Conservation (phyloP, 2,113 vertebrate species). For the Mixornis gularis region DNA sequence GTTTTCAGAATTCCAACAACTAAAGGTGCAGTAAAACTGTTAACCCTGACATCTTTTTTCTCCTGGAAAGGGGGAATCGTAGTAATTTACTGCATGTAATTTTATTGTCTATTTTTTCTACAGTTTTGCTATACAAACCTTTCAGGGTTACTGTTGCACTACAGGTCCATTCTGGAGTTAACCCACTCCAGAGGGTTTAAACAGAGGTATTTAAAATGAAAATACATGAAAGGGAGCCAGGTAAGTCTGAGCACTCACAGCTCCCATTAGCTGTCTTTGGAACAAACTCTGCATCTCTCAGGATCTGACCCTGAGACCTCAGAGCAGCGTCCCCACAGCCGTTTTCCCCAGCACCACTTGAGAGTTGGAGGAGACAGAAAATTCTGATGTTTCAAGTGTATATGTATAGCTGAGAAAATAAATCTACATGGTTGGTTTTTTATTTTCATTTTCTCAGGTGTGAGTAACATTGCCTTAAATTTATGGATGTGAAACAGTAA, state of each 20-base stretch:
- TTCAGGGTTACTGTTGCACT: constrained; percentile 15
- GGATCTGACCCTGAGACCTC: not conserved
- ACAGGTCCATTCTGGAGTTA: not conserved
- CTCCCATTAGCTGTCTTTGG: not conserved
- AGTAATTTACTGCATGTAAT: not conserved
- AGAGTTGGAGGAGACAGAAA: not conserved
- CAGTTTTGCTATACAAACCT: not conserved
- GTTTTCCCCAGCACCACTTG: not conserved
- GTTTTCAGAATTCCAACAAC: no score
- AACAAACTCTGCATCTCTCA: not conserved
- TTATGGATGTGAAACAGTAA: constrained; percentile 20
- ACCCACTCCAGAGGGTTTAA: not conserved
- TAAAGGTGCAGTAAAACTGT: not conserved
- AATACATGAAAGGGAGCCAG: not conserved
- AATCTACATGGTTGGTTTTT: not conserved
- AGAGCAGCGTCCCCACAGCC: not conserved
- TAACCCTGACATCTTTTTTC: constrained; percentile 21
- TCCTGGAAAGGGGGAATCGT: not conserved
- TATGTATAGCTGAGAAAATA: constrained; percentile 31
- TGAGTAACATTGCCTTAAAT: constrained; percentile 74
- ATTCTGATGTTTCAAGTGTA: not conserved
- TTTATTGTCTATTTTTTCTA: constrained; percentile 33
- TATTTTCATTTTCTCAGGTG: constrained; percentile 51
- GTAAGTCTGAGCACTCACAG: not conserved
- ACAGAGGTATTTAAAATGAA: not conserved